These are phyloP conservation scores for Slavum lentiscoides DNA, from an alignment of 2,888 invertebrate species.

Conservation along the genomic window DNA sequence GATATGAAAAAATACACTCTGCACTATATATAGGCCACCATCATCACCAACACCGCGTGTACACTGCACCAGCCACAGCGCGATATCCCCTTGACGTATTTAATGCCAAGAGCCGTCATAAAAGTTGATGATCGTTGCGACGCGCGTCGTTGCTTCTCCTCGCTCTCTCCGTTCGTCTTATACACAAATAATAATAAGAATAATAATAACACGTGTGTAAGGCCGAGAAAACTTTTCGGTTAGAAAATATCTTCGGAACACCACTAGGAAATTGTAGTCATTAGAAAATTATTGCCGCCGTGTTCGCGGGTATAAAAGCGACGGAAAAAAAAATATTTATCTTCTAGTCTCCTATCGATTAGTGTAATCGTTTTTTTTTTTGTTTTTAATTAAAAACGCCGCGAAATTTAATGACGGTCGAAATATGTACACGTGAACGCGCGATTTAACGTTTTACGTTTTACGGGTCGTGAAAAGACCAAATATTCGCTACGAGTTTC, in stretches of 20 bases:
- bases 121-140: constrained; percentile 37
- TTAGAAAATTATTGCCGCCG: no score
- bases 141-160: background rate
- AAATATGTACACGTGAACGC: background rate
- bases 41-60: background rate
- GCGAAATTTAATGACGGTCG: background rate
- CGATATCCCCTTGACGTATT: constrained; percentile 27
- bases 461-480: background rate
- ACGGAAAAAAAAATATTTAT: no score
- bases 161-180: background rate
- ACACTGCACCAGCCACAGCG: background rate
- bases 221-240: background rate
- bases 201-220: constrained; percentile 14
- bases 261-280: no score
- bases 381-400: constrained; percentile 29
- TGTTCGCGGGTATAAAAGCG: no score
- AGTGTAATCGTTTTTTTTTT: background rate
- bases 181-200: background rate
- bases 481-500: background rate
- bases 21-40: background rate
- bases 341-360: background rate
- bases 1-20: constrained; percentile 41
- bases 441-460: background rate
- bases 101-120: constrained; percentile 43
- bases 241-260: no score